Evolutionary conservation across 2,888 invertebrate species (phyloP), one percentile per base, ranked within the genome.

Genomic region (Anticlea derivata): DNA sequence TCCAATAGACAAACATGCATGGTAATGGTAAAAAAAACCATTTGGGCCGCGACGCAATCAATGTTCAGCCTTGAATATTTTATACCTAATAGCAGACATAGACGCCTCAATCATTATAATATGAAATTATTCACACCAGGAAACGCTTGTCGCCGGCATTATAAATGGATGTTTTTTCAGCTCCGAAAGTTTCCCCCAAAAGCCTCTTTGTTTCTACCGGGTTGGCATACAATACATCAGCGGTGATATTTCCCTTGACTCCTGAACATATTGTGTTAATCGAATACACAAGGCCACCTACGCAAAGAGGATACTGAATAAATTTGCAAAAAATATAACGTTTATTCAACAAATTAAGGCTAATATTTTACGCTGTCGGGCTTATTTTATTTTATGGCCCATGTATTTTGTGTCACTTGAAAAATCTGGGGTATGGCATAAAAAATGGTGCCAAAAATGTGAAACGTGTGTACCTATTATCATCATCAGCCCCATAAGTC

Each of bases 221-320:
- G n/a, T n/a, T n/a, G n/a, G n/a, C n/a, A n/a, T n/a, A n/a, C n/a
- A n/a, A 54, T 55, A 51, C 49, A 50, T 54, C 44, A 49, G 47
- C 48, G 3, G 50, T 55, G 55, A 55, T 60, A 65, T 63, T 66
- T 63, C 65, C 66, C 68, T 57, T 33, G 66, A 20, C 60, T 40
- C 49, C 20, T 30, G 38, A 53, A 60, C 41, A 57, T 60, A 60
- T 26, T 12, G 30, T 46, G 37, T 41, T 51, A 27, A 65, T 66
- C 61, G 58, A 58, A 69, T 63, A 61, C 61, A 55, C 60, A 60
- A 12, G 38, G 31, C 26, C 20, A 7, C 34, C 37, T 7, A 10
- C 23, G 34, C 26, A 44, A 38, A 44, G 11, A 33, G 7, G 12
- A 29, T 5, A 20, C 20, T 10, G 44, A 35, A 30, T 33, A 44